Base-by-base conservation (phyloP, 2,113 vertebrate genomes). In the Patagioenas fasciata region DNA sequence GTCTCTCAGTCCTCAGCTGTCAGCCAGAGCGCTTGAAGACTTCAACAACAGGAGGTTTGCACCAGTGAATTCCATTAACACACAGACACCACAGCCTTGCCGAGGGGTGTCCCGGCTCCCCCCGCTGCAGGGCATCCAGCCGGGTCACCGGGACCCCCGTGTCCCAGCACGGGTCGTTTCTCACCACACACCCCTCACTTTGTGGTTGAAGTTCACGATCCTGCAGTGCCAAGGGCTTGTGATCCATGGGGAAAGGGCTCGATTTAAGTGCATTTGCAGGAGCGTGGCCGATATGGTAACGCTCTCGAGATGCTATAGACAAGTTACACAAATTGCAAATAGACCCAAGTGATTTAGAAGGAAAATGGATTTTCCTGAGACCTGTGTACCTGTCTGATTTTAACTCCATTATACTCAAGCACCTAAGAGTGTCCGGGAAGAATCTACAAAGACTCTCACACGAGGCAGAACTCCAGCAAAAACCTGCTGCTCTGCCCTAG, bases 221-320 rank as follows among this genome's bases (percentile, higher is more conserved):
- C 40, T 6, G 48, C 54, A 7, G 40, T 1, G 7, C 20, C 72
- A 40, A 4, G 31, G 29, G 64, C 40, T 48, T 40, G 9, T 15
- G 19, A 11, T 17, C 60, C 34, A 25, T 3, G 0, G 47, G 14
- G 21, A 7, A 21, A 62, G 28, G 0, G 0, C 1, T 0, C 18
- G 25, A 5, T 15, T 69, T 26, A 44, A 44, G 51, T 2, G 3
- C 12, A n/a, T 10, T 69, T 78, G 12, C n/a, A 82, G 48, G 14
- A 42, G 8, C 11, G 6, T 9, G 19, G 40, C 11, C 5, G 38
- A 15, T 15, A 6, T 0, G 3, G 31, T 18, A 10, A 71, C 1
- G 1, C 23, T 38, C 58, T 3, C 38, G 48, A 72, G 48, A 44
- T 32, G 2, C 28, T 64, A 18, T 1, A 72, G 38, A 36, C 19